phyloP scores from a whole-genome alignment of 2,797 vertebrate genomes.

The Staurois parvus region DNA sequence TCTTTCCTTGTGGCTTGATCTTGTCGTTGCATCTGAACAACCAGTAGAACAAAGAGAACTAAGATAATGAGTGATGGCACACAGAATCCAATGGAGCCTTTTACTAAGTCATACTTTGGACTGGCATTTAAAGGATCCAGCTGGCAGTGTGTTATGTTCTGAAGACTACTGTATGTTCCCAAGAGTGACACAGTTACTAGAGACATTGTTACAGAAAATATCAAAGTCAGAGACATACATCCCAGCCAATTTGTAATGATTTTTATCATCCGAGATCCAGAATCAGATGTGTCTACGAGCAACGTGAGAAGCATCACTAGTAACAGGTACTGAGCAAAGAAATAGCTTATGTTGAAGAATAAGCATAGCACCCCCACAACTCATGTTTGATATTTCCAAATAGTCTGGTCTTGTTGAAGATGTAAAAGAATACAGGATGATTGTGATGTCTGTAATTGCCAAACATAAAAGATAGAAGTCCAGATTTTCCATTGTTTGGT shows the following conservation, averaged over 20 bases:
- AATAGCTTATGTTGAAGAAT: constrained; percentile 76
- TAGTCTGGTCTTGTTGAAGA: constrained; percentile 72
- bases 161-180: constrained; percentile 62
- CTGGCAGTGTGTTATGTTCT: constrained; percentile 67
- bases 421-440: constrained; percentile 79
- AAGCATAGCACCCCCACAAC: constrained; percentile 77
- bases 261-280: constrained; percentile 46
- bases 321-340: constrained; percentile 73
- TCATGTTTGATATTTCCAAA: constrained; percentile 68
- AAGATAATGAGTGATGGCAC: constrained; percentile 73
- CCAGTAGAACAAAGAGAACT: constrained; percentile 65
- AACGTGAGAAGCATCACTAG: constrained; percentile 70
- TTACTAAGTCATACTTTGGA: constrained; percentile 74
- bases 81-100: constrained; percentile 75
- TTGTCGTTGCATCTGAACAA: constrained; percentile 63
- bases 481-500: constrained; percentile 66
- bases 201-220: constrained; percentile 70
- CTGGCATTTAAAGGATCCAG: constrained; percentile 70
- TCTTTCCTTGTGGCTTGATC: constrained; percentile 18
- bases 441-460: constrained; percentile 75
- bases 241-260: constrained; percentile 63
- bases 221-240: constrained; percentile 65
- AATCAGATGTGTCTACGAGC: constrained; percentile 59
- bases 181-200: constrained; percentile 71
- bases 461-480: constrained; percentile 75